Percentiles rank a stretch among this genome's conserved stretches.
Evolutionary conservation across 2,888 invertebrate species (phyloP).

Genomic region (Mythimna vitellina): DNA sequence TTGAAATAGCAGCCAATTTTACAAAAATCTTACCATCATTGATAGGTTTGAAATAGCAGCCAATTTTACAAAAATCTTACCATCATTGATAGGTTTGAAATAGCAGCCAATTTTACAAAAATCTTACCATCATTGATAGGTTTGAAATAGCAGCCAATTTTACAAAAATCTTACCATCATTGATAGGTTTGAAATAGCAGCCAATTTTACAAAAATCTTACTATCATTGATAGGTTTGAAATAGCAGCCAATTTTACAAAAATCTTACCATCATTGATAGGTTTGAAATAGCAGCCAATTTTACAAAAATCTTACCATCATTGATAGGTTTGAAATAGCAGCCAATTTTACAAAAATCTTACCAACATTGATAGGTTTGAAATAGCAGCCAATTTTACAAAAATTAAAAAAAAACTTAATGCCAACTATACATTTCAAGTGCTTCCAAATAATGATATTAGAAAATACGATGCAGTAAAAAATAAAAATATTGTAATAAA

Average conservation of each 20-base stretch:
- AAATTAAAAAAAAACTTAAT: too few relatives aligned
- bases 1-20: too few relatives aligned
- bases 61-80: not conserved
- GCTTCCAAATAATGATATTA: constrained; percentile 17
- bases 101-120: not conserved
- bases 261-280: too few relatives aligned
- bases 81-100: not conserved
- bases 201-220: too few relatives aligned
- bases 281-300: not conserved
- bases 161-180: too few relatives aligned
- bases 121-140: too few relatives aligned
- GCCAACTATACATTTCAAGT: constrained; percentile 9
- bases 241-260: too few relatives aligned
- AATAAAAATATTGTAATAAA: constrained; percentile 46
- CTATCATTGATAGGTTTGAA: too few relatives aligned
- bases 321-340: not conserved
- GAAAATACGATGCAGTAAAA: constrained; percentile 39
- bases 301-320: not conserved
- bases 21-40: too few relatives aligned
- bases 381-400: not conserved
- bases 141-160: not conserved
- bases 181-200: too few relatives aligned
- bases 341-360: not conserved
- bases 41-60: not conserved
- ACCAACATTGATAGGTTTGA: not conserved